These are phyloP conservation scores for Aegithalos caudatus DNA, from an alignment of 2,113 vertebrate species.

Conservation along the genomic window DNA sequence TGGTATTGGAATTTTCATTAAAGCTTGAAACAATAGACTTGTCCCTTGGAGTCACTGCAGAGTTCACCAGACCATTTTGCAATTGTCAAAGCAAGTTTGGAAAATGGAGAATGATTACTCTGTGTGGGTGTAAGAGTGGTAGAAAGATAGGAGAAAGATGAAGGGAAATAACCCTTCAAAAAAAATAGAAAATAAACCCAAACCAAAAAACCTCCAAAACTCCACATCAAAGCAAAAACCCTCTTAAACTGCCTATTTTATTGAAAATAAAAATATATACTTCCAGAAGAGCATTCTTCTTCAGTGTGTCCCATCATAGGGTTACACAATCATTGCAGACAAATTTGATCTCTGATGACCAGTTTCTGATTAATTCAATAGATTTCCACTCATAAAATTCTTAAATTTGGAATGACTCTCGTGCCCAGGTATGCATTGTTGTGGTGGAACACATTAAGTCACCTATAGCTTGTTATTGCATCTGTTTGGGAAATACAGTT, in stretches of 20 bases:
- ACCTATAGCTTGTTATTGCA: neutral
- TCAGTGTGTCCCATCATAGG: accelerated
- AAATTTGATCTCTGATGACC: neutral
- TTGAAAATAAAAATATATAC: neutral
- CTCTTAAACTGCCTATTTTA: neutral
- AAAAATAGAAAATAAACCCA: neutral
- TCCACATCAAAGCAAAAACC: neutral
- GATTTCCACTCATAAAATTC: neutral
- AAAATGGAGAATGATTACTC: neutral
- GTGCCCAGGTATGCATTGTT: neutral
- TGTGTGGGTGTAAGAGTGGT: neutral
- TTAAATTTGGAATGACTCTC: neutral
- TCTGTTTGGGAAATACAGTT: neutral
- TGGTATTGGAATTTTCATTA: neutral
- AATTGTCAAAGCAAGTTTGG: neutral
- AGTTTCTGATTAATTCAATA: neutral
- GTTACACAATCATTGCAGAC: neutral
- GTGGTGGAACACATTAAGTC: neutral
- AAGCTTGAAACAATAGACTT: neutral
- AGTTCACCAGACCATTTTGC: neutral
- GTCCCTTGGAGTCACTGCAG: neutral
- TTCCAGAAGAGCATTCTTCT: neutral
- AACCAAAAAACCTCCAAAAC: accelerated
- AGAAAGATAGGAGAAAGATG: neutral
- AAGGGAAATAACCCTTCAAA: neutral